Conservation (phyloP, 2,113 vertebrate species). For the Elephas maximus region DNA sequence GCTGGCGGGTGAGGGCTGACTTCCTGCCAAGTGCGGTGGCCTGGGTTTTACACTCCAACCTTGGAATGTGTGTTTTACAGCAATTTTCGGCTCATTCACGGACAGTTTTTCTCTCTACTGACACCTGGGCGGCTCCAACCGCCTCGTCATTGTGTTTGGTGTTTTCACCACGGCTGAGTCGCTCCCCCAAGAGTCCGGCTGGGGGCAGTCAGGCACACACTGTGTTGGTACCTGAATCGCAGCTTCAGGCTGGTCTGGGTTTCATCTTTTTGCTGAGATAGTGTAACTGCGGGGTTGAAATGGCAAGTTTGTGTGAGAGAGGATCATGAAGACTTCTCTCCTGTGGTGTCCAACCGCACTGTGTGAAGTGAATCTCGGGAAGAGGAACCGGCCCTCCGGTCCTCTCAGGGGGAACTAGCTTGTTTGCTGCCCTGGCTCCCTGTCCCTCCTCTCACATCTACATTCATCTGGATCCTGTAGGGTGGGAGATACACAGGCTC, state of each 20-base stretch:
- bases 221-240: not conserved
- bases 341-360: not conserved
- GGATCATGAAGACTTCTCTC: not conserved
- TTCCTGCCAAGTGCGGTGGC: not conserved
- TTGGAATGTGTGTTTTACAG: not conserved
- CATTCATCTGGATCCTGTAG: accelerated
- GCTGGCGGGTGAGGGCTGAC: not conserved
- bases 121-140: not conserved
- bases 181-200: not conserved
- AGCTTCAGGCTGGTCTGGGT: not conserved
- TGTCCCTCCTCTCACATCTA: no score
- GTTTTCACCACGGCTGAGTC: slow-evolving; percentile 51
- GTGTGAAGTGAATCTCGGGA: not conserved
- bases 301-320: not conserved
- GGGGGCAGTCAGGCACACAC: not conserved
- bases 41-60: not conserved
- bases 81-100: not conserved
- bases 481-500: not conserved
- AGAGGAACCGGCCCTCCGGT: not conserved
- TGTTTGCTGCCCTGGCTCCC: no score
- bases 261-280: slow-evolving; percentile 27
- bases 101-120: slow-evolving; percentile 2
- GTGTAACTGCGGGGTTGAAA: not conserved
- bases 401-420: not conserved
- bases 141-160: slow-evolving; percentile 43